A percentile compares a stretch with the other conserved stretches of the same genome.
Evolutionary conservation across 2,888 invertebrate species (phyloP).

Genomic region (Lepidonotus clava): DNA sequence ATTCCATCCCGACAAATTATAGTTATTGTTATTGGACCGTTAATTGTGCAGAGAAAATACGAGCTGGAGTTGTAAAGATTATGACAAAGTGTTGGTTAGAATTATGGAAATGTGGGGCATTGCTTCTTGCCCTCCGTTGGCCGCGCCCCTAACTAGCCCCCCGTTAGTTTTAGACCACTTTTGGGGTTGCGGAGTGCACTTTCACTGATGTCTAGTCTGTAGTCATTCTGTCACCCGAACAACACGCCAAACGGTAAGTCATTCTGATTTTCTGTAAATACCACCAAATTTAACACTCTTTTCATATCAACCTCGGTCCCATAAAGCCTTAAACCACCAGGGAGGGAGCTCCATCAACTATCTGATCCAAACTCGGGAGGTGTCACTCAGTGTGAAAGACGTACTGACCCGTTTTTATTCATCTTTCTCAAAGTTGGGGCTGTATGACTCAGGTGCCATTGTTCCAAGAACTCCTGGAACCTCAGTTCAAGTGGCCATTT

Average conservation of each 20-base stretch:
- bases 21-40: no score
- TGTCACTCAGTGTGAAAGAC: no score
- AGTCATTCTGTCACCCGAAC: constrained; percentile 3
- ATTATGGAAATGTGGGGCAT: not conserved
- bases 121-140: not conserved
- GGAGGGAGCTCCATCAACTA: not conserved
- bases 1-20: no score
- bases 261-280: constrained; percentile 8
- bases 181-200: constrained; percentile 19
- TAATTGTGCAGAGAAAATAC: not conserved
- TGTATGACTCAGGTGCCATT: constrained; percentile 22
- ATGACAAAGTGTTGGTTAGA: not conserved
- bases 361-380: not conserved
- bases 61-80: not conserved
- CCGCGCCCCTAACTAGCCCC: not conserved
- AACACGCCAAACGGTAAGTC: constrained; percentile 28
- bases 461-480: not conserved
- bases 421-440: not conserved
- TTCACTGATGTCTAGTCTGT: constrained; percentile 1
- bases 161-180: not conserved
- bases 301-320: not conserved
- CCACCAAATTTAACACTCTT: constrained; percentile 12
- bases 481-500: not conserved
- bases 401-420: no score
- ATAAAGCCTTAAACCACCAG: not conserved